These are phyloP conservation scores for Anableps anableps DNA, from an alignment of 2,797 vertebrate genomes.

Conservation along the genomic window DNA sequence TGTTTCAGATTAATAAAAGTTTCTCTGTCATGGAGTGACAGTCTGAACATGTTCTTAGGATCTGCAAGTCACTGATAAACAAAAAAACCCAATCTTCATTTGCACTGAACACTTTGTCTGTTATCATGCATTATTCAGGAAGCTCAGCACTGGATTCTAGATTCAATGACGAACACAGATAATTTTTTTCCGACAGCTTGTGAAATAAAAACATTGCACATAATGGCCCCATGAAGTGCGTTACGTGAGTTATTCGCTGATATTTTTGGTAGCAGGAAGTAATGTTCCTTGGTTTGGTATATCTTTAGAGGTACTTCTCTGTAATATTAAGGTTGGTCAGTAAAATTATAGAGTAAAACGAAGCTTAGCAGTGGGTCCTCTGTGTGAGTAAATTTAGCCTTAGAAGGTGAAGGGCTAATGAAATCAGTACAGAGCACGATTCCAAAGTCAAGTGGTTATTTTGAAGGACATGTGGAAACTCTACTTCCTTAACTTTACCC, in stretches of 20 bases:
- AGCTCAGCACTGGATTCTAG: not conserved
- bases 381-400: constrained; percentile 40
- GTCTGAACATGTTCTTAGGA: not conserved
- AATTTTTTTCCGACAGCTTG: not conserved
- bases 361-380: constrained; percentile 39
- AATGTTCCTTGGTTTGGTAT: constrained; percentile 13
- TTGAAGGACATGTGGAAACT: constrained; percentile 18
- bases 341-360: constrained; percentile 44
- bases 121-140: not conserved
- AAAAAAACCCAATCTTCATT: not conserved
- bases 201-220: not conserved
- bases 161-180: not conserved
- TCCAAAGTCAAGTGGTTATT: constrained; percentile 57
- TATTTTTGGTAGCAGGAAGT: constrained; percentile 39
- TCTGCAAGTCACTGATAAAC: not conserved
- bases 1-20: not conserved
- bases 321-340: constrained; percentile 46
- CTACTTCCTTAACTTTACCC: constrained; percentile 1
- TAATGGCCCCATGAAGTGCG: not conserved
- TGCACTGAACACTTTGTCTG: not conserved
- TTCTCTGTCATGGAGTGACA: not conserved
- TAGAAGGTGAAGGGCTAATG: constrained; percentile 55
- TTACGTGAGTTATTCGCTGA: constrained; percentile 18
- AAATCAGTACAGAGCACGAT: constrained; percentile 31
- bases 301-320: constrained; percentile 32